A percentile compares a stretch with the other conserved stretches of the same genome.
These are phyloP conservation scores for Spodoptera exigua DNA, from an alignment of 2,888 invertebrate species.

Conservation along the genomic window DNA sequence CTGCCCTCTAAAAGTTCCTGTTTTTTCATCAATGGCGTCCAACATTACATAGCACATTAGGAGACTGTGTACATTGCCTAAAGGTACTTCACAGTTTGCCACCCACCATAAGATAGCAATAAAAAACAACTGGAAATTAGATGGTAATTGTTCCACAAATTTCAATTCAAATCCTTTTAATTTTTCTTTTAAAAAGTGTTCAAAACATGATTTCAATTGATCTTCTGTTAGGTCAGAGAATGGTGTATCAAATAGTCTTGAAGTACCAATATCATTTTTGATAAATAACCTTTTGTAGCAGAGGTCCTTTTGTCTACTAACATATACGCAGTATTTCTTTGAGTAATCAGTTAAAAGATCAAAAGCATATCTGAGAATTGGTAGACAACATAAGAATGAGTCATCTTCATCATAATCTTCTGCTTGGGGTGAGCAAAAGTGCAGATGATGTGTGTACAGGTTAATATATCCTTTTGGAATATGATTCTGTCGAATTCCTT, in stretches of 20 bases:
- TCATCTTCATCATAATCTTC: constrained; percentile 91
- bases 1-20: constrained; percentile 87
- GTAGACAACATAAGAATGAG: constrained; percentile 89
- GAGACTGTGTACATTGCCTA: constrained; percentile 88
- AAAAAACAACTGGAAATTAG: constrained; percentile 90
- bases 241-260: constrained; percentile 65
- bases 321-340: constrained; percentile 74
- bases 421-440: constrained; percentile 92
- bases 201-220: constrained; percentile 77
- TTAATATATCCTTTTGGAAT: constrained; percentile 92
- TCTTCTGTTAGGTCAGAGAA: constrained; percentile 70
- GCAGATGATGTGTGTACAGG: constrained; percentile 90
- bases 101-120: constrained; percentile 90
- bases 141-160: constrained; percentile 83
- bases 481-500: constrained; percentile 89
- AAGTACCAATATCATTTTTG: constrained; percentile 65
- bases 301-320: constrained; percentile 75
- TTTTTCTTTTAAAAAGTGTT: constrained; percentile 82
- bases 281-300: constrained; percentile 73
- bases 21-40: constrained; percentile 88
- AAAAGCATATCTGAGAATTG: constrained; percentile 90
- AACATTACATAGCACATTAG: constrained; percentile 89
- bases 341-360: constrained; percentile 81
- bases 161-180: constrained; percentile 74
- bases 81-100: constrained; percentile 75